Percentiles rank a stretch among this genome's conserved stretches.
Evolutionary conservation across 2,888 invertebrate genomes (phyloP).

Genomic region (Epirrhoe alternata): DNA sequence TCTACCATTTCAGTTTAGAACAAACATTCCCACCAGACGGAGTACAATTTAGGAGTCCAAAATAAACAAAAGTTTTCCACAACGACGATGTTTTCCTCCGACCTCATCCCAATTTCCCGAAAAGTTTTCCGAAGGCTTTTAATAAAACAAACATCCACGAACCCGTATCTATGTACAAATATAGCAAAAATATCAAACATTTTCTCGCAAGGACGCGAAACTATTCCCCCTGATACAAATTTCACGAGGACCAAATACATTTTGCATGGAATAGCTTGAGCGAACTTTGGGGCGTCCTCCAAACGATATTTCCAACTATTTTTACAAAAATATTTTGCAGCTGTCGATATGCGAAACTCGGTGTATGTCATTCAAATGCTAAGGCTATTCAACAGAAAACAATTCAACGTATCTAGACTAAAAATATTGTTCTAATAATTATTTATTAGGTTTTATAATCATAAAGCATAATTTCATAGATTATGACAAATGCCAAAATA

Average conservation of each 20-base stretch:
- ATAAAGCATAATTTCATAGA: background rate
- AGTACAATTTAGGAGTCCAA: conserved; percentile 11
- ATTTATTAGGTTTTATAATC: too few relatives aligned
- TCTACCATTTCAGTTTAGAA: conserved; percentile 5
- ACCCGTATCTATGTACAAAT: conserved; percentile 44
- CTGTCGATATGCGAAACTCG: conserved; percentile 40
- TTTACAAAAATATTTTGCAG: conserved; percentile 52
- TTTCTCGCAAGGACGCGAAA: conserved; percentile 56
- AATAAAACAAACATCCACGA: conserved; percentile 44
- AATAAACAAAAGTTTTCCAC: conserved; percentile 24
- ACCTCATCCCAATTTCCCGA: conserved; percentile 33
- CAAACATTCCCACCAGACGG: conserved; percentile 10
- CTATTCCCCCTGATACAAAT: conserved; percentile 67
- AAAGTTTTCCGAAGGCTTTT: conserved; percentile 39
- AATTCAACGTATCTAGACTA: background rate
- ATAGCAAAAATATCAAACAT: conserved; percentile 63
- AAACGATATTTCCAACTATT: conserved; percentile 60
- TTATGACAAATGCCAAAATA: too few relatives aligned
- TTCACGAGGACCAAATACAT: conserved; percentile 71
- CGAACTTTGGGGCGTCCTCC: conserved; percentile 52
- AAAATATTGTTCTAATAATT: background rate
- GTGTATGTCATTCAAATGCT: conserved; percentile 21
- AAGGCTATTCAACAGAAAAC: background rate
- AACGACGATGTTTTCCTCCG: conserved; percentile 30
- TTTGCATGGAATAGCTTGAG: conserved; percentile 73